These are phyloP conservation scores for Sinocyclocheilus anophthalmus DNA, from an alignment of 2,113 vertebrate species.

Conservation along the genomic window DNA sequence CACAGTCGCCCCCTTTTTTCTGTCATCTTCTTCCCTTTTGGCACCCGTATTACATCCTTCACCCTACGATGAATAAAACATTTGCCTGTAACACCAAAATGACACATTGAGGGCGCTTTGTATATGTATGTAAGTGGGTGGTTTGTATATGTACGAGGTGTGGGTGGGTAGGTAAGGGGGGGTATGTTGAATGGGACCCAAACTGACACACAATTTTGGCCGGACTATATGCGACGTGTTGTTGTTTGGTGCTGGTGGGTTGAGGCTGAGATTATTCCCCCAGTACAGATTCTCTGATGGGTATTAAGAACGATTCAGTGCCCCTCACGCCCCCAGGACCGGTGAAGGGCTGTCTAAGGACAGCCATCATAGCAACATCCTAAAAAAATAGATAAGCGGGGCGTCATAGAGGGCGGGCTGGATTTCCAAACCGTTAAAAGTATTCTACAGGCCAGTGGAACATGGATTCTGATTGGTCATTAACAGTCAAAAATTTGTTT, in stretches of 20 bases:
- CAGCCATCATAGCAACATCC: not conserved
- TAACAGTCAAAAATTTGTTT: not conserved
- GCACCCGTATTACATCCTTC: not conserved
- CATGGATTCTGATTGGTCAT: conserved; percentile 4
- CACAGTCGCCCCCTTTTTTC: conserved; percentile 27
- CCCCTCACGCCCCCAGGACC: not conserved
- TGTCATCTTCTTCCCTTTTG: conserved; percentile 6
- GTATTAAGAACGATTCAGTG: conserved; percentile 10
- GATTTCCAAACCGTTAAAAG: not conserved
- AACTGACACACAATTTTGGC: conserved; percentile 26
- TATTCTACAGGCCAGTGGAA: not conserved
- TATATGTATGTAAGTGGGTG: not conserved
- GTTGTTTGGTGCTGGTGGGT: not conserved
- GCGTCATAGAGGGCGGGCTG: not conserved
- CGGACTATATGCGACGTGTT: not conserved
- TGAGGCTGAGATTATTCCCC: conserved; percentile 16
- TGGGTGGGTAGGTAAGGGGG: conserved; percentile 32
- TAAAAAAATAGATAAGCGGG: conserved; percentile 28
- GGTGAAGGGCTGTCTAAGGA: not conserved
- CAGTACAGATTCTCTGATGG: not conserved
- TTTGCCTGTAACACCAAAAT: conserved; percentile 7
- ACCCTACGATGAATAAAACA: conserved; percentile 30
- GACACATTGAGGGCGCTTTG: conserved; percentile 11
- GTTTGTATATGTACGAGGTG: not conserved
- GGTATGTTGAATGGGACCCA: too few species aligned